Evolutionary conservation across 2,113 vertebrate genomes (phyloP).

Genomic region (Tachysurus vachellii): DNA sequence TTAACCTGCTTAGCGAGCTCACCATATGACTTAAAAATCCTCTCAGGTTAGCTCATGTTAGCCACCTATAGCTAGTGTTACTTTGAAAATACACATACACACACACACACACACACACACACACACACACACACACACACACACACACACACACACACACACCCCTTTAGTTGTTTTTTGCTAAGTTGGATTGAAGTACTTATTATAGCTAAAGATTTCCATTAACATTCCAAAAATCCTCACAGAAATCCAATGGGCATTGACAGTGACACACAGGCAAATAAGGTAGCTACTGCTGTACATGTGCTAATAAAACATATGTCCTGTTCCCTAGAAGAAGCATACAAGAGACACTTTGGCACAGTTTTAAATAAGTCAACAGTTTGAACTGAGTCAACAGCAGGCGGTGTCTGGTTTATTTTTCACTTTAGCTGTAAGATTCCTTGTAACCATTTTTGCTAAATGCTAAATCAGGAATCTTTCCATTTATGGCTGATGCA

Average conservation of each 20-base stretch:
- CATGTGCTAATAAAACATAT: not conserved
- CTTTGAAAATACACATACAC: too few species aligned
- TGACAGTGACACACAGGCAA: not conserved
- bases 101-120: too few species aligned
- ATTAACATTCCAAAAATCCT: not conserved
- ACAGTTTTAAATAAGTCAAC: too few species aligned
- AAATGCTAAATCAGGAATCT: not conserved
- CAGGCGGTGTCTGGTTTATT: not conserved
- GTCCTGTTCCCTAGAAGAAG: not conserved
- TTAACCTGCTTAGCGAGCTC: not conserved
- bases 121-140: too few species aligned
- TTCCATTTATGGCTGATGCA: not conserved
- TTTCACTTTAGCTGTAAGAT: not conserved
- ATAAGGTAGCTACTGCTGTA: not conserved
- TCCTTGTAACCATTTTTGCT: not conserved
- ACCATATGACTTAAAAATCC: not conserved
- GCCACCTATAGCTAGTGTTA: not conserved
- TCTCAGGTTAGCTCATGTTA: not conserved
- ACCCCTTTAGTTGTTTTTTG: too few species aligned
- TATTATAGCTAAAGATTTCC: not conserved
- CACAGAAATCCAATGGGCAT: not conserved
- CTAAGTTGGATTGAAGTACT: not conserved
- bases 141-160: too few species aligned
- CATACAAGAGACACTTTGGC: not conserved
- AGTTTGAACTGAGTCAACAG: not conserved